Conservation (phyloP, 2,113 vertebrate species). For the Erythrocercus mccallii region DNA sequence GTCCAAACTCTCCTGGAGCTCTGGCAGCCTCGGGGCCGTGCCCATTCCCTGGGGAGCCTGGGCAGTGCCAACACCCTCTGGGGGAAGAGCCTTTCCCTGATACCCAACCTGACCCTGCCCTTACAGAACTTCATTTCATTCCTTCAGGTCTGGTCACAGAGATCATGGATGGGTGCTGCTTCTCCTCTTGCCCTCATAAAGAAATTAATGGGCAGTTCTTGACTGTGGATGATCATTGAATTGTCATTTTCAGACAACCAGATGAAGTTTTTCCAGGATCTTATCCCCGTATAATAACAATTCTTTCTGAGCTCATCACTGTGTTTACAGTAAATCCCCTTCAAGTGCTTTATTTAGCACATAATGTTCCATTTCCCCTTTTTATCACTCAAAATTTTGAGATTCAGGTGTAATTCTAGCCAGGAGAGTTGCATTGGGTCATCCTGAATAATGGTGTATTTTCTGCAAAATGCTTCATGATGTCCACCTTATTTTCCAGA, state of each 20-base stretch:
- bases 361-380: neutral
- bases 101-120: rapidly evolving
- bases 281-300: neutral
- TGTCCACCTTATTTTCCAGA: neutral
- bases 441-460: neutral
- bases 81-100: neutral
- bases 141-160: neutral
- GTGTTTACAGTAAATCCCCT: neutral
- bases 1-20: neutral
- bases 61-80: neutral
- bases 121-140: neutral
- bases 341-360: neutral
- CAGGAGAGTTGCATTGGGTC: neutral
- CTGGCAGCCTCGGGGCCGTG: neutral
- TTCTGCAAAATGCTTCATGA: neutral
- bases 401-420: neutral
- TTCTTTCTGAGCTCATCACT: neutral
- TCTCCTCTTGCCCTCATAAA: neutral
- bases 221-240: neutral
- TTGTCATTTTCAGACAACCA: neutral
- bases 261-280: neutral
- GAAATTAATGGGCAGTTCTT: neutral
- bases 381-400: neutral
- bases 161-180: no score
- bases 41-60: neutral